Percentiles rank a stretch among this genome's conserved stretches.
phyloP scores from a whole-genome alignment of 2,797 vertebrate species.

The Paramormyrops hopkinsi region DNA sequence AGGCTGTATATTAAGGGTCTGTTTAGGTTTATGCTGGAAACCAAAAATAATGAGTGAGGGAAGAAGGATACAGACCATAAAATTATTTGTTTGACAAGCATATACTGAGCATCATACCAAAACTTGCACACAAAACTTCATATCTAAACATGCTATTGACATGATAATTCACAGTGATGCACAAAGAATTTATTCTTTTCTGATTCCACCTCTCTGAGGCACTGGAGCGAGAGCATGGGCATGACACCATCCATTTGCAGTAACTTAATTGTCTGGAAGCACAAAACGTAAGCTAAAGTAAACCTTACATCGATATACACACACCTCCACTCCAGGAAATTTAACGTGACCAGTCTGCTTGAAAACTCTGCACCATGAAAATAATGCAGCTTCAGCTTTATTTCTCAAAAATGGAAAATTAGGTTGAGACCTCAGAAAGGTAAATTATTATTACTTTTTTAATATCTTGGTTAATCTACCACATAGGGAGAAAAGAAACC shows the following conservation, averaged over 20 bases:
- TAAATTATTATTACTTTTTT: neutral
- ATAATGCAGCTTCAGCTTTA: neutral
- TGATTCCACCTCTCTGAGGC: neutral
- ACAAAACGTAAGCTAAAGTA: neutral
- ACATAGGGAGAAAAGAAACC: neutral
- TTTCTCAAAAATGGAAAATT: neutral
- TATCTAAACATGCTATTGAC: neutral
- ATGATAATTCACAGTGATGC: neutral
- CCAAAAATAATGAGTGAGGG: neutral
- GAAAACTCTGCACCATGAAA: neutral
- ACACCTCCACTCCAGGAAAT: neutral
- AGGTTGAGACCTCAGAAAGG: neutral
- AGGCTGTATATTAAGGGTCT: neutral
- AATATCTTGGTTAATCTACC: neutral
- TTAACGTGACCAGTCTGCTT: neutral
- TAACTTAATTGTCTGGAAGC: neutral
- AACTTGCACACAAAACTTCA: neutral
- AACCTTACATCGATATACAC: neutral
- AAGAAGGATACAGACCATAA: neutral
- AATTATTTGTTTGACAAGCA: neutral
- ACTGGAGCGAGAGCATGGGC: neutral
- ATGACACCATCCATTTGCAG: neutral
- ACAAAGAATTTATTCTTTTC: neutral
- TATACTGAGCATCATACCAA: neutral
- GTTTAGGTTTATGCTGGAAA: neutral